phyloP scores from a whole-genome alignment of 2,797 vertebrate genomes.

The Parauchenoglanis ngamensis region DNA sequence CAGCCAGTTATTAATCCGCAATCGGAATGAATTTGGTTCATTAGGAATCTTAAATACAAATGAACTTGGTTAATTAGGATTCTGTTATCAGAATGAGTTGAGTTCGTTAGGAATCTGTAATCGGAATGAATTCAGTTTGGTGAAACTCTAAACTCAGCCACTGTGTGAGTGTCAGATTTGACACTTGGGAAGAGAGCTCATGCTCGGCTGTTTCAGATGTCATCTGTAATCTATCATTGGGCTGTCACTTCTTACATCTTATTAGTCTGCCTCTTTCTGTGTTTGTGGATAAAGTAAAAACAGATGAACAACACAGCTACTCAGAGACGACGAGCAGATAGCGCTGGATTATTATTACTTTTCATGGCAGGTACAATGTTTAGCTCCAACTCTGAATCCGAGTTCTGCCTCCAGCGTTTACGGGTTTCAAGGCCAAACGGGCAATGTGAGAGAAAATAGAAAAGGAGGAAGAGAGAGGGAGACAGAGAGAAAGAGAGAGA shows the following conservation, averaged over 20 bases:
- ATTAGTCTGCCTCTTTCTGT: background rate
- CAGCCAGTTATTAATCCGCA: background rate
- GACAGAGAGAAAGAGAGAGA: background rate
- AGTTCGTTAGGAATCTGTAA: background rate
- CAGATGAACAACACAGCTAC: background rate
- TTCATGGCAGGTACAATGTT: background rate
- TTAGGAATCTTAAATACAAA: background rate
- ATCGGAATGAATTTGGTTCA: background rate
- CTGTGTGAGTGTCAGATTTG: background rate
- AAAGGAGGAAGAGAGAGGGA: background rate
- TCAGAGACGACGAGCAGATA: background rate
- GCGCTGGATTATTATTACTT: background rate
- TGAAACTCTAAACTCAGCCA: background rate
- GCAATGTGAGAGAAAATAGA: no score
- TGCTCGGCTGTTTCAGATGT: background rate
- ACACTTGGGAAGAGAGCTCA: background rate
- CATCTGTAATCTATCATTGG: background rate
- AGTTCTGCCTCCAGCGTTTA: conserved; percentile 8
- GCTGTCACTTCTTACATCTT: background rate
- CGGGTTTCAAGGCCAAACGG: conserved; percentile 18
- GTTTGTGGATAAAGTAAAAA: background rate
- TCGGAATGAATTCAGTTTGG: background rate
- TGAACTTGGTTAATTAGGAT: background rate
- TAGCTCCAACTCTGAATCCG: background rate
- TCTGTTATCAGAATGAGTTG: background rate